Evolutionary conservation across 2,888 invertebrate genomes (phyloP), one percentile per base, ranked within the genome.

Genomic region (Ischnus inquisitorius): DNA sequence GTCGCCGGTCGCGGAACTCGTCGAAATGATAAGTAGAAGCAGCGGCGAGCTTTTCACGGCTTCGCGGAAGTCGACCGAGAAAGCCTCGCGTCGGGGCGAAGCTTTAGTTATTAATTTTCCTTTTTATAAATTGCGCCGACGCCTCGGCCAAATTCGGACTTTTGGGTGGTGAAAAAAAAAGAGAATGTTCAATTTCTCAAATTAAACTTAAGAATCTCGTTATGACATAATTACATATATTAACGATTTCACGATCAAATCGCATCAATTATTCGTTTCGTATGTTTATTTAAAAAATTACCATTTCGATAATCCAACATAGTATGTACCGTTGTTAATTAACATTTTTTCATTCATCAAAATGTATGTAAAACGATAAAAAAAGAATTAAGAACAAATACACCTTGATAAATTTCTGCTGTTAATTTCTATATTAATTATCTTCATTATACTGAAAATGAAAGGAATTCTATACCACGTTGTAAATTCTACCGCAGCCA

Each of bases 1-100:
- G 62, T 81, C 22, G 57, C 54, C 39, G 25, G 79, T 71, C 16
- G 22, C 19, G 25, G 69, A 8, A 34, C 68, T 79, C 34, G 57
- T 39, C 77, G 25, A 64, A 39, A 41, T 68, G 54, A 79, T 79
- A 69, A 79, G 48, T 69, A 62, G 51, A 48, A 34, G 34, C 34
- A 34, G 34, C 54, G 54, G 65, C 54, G 14, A 22, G 57, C 48
- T 46, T 25, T 46, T n/a, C 46, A 3, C 68, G 25, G 46, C 28
- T 68, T 14, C 68, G 22, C 46, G 5, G 5, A 43, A 41, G 46
- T 51, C 34, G 48, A 12, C 25, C 22, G 43, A n/a, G 16, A n/a
- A 28, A 28, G 3, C 28, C 25, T 68, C 25, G n/a, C 14, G 48
- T 28, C 14, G 14, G 0, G 2, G 57, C 14, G 25, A 28, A 60